Evolutionary conservation across 2,797 vertebrate species (phyloP).

Genomic region (Adrianichthys oophorus): DNA sequence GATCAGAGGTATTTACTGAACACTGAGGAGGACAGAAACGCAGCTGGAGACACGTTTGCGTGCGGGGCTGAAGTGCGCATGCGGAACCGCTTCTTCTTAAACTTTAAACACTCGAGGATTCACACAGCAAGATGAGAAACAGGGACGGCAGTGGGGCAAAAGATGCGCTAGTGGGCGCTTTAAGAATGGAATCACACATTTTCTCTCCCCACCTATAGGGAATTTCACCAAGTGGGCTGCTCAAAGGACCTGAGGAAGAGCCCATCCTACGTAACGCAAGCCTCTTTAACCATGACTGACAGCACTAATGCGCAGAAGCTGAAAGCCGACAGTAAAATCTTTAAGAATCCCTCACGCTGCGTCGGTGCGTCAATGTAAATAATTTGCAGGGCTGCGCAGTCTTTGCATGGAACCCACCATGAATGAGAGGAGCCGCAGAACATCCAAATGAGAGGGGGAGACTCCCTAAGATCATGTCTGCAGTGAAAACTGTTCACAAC

Average conservation of each 20-base stretch:
- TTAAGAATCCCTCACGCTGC: background rate
- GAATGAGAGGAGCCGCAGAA: background rate
- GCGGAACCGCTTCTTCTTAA: conserved; percentile 7
- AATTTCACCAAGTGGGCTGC: conserved; percentile 2
- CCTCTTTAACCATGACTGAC: no score
- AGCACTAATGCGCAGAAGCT: no score
- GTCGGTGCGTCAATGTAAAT: conserved; percentile 12
- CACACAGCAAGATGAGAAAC: background rate
- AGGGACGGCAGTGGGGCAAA: conserved; percentile 39
- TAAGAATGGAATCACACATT: conserved; percentile 45
- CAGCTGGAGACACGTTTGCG: background rate
- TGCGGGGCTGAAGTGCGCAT: background rate
- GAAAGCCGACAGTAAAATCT: no score
- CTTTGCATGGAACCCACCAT: conserved; percentile 5
- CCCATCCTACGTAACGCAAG: background rate
- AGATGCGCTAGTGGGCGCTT: conserved; percentile 74
- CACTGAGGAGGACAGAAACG: conserved; percentile 16
- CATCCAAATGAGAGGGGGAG: conserved; percentile 1
- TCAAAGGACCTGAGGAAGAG: conserved; percentile 18
- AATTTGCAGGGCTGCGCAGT: conserved; percentile 6
- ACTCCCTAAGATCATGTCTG: background rate
- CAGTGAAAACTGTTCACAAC: background rate
- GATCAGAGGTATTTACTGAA: conserved; percentile 34
- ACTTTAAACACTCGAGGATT: conserved; percentile 12
- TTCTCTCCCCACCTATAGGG: background rate